phyloP scores from a whole-genome alignment of 2,797 vertebrate species.

The Gephyroberyx darwinii region DNA sequence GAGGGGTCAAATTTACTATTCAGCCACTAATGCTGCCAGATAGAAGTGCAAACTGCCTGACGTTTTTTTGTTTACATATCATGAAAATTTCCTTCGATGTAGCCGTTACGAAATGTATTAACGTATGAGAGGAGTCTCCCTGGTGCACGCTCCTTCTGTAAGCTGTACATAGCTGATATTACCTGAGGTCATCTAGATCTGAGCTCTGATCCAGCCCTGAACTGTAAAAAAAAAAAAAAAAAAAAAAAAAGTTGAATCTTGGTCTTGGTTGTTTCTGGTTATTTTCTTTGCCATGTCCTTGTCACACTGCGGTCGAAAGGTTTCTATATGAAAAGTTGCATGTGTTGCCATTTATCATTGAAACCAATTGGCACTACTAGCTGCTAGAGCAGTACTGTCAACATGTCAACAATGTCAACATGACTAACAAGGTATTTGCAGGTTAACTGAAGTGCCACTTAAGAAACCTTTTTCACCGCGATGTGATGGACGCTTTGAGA shows the following conservation, averaged over 20 bases:
- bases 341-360: constrained; percentile 6
- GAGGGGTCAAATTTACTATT: constrained; percentile 16
- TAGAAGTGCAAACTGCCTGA: constrained; percentile 38
- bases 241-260: constrained; percentile 1
- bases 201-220: constrained; percentile 5
- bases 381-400: background rate
- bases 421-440: background rate
- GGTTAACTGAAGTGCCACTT: constrained; percentile 5
- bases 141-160: constrained; percentile 16
- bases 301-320: constrained; percentile 10
- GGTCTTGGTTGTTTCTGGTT: background rate
- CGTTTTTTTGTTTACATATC: constrained; percentile 59
- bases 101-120: constrained; percentile 37
- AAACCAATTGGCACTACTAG: constrained; percentile 9
- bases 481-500: constrained; percentile 8
- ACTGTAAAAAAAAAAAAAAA: background rate
- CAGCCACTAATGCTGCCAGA: constrained; percentile 32
- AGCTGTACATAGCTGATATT: constrained; percentile 17
- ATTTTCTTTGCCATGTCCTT: constrained; percentile 1
- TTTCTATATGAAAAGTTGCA: background rate
- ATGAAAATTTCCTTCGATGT: constrained; percentile 38
- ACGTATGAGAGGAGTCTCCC: constrained; percentile 10
- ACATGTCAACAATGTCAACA: too few relatives aligned
- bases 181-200: background rate
- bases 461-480: constrained; percentile 1